phyloP scores from a whole-genome alignment of 2,888 invertebrate species.

The Brachyptera risi region DNA sequence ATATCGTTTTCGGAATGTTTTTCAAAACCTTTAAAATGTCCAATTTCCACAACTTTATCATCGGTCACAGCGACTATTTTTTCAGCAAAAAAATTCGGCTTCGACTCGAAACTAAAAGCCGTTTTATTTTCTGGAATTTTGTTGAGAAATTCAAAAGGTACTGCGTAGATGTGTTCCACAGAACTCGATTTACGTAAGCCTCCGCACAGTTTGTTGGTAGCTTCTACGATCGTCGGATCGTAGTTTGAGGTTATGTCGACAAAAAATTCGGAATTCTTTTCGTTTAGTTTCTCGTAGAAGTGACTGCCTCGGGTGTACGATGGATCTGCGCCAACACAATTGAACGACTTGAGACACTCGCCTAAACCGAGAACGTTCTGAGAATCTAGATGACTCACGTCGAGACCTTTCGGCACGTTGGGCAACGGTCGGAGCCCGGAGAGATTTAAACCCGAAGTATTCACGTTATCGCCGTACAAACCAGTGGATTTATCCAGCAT shows the following conservation, averaged over 20 bases:
- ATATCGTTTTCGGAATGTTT: background rate
- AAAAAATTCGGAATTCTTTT: constrained; percentile 26
- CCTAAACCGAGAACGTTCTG: background rate
- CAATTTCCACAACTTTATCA: constrained; percentile 24
- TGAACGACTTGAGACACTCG: constrained; percentile 5
- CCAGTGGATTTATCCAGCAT: background rate
- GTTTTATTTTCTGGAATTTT: background rate
- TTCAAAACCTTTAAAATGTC: constrained; percentile 2
- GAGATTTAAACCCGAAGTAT: background rate
- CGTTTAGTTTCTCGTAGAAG: constrained; percentile 25
- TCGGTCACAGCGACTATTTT: constrained; percentile 1
- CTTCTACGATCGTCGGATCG: background rate
- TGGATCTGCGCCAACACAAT: background rate
- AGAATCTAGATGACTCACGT: too few relatives aligned
- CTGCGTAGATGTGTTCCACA: constrained; percentile 60
- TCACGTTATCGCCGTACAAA: background rate
- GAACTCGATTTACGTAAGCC: constrained; percentile 33
- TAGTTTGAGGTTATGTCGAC: background rate
- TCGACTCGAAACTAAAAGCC: background rate
- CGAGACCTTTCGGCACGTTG: background rate
- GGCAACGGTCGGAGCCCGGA: background rate
- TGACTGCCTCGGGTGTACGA: background rate
- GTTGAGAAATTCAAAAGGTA: constrained; percentile 46
- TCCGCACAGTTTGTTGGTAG: constrained; percentile 2
- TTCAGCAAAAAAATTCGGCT: background rate